Conservation (phyloP, 2,797 vertebrate species). For the Fundulus diaphanus region DNA sequence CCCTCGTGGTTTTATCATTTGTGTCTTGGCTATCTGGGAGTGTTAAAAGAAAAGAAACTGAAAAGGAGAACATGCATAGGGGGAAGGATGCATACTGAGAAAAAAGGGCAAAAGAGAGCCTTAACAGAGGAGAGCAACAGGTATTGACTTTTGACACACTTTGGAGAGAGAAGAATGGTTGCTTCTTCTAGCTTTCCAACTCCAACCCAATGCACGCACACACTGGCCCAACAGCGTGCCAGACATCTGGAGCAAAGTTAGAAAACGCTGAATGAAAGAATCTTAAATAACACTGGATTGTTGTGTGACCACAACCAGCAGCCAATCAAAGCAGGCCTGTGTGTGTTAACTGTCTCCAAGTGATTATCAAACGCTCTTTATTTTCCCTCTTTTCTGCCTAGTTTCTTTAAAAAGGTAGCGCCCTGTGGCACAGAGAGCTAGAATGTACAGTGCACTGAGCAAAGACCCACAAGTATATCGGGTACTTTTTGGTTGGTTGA, state of each 20-base stretch:
- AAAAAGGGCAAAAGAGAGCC: constrained; percentile 26
- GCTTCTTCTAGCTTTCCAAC: constrained; percentile 37
- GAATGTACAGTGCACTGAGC: constrained; percentile 63
- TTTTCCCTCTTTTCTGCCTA: constrained; percentile 58
- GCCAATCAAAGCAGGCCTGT: constrained; percentile 78
- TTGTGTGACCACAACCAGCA: constrained; percentile 62
- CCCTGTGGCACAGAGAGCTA: constrained; percentile 57
- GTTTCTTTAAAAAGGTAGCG: constrained; percentile 62
- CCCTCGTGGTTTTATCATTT: constrained; percentile 42
- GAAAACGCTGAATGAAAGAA: constrained; percentile 80
- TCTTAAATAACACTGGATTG: constrained; percentile 79
- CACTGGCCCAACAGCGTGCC: constrained; percentile 58
- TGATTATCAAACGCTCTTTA: constrained; percentile 63
- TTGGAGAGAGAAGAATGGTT: constrained; percentile 54
- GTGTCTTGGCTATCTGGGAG: constrained; percentile 33
- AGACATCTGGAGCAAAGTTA: constrained; percentile 83
- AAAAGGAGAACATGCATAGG: constrained; percentile 6
- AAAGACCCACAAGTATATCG: constrained; percentile 55
- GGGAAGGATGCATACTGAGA: background rate
- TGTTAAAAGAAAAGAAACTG: constrained; percentile 24
- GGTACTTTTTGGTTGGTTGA: background rate
- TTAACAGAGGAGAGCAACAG: constrained; percentile 41
- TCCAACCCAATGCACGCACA: constrained; percentile 41
- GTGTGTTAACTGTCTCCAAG: constrained; percentile 74
- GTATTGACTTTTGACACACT: constrained; percentile 70